Evolutionary conservation across 2,113 vertebrate genomes (phyloP).

Genomic region (Anser brachyrhynchus): DNA sequence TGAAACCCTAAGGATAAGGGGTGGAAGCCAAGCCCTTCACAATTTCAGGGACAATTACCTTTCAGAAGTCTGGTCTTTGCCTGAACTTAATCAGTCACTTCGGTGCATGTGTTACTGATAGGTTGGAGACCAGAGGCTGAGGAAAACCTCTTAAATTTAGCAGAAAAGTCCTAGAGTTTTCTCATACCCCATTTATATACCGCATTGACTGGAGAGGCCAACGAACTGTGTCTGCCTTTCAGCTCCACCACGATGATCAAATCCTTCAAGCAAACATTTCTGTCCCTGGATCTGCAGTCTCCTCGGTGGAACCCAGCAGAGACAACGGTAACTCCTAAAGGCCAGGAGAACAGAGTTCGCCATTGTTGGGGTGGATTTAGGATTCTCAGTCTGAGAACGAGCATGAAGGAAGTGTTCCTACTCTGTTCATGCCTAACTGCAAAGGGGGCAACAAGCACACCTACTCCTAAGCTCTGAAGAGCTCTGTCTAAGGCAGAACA

Average conservation of each 20-base stretch:
- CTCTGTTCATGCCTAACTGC: background rate
- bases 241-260: constrained; percentile 62
- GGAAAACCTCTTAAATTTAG: background rate
- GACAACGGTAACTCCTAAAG: background rate
- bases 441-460: background rate
- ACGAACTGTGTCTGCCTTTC: background rate
- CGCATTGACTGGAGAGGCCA: background rate
- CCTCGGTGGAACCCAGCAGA: constrained; percentile 50
- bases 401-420: background rate
- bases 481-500: background rate
- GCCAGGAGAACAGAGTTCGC: background rate
- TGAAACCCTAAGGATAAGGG: background rate
- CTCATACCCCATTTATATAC: background rate
- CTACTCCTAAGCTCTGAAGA: background rate
- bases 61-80: background rate
- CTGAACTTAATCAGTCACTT: background rate
- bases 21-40: background rate
- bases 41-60: background rate
- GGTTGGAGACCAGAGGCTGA: background rate
- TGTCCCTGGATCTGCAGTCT: constrained; percentile 63
- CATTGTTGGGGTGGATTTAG: background rate
- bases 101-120: background rate
- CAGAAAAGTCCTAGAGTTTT: background rate
- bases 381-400: background rate
- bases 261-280: constrained; percentile 61